Evolutionary conservation across 2,888 invertebrate species (phyloP), one percentile per base, ranked within the genome.

Genomic region (Drosophila neotestacea): DNA sequence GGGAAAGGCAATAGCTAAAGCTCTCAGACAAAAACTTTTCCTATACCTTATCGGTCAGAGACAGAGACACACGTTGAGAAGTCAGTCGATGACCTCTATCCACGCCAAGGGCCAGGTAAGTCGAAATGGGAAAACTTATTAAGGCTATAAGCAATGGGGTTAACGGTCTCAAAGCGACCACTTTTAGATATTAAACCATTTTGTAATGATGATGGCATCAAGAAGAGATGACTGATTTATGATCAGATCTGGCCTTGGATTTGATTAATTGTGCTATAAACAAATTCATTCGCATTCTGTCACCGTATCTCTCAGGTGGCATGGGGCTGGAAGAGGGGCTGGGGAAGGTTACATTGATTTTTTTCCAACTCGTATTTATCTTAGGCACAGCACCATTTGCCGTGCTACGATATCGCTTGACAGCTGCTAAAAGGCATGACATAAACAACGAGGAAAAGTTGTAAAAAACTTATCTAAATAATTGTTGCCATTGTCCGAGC

Each of bases 251-350:
- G 42, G 59, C 59, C 65, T 58, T 44, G 60, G 47, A 47, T 68
- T 65, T 87, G 82, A 85, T 85, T 82, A 85, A 85, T 85, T 76
- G 67, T 41, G 70, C 58, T 62, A 71, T 71, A 73, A 79, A 70
- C 55, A 58, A 73, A 78, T 73, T 69, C 61, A 51, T 63, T 55
- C 32, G 27, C 54, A 66, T 63, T 69, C 51, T 60, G 41, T 62
- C 62, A 34, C 51, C 46, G 50, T 16, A 48, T 16, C 36, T 3
- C 36, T n/a, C 56, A 52, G 64, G 61, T 60, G 62, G 36, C 39
- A 47, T 13, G 10, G 16, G 10, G 32, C 32, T 13, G 10, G n/a
- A 7, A 28, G 28, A 34, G n/a, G 9, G 30, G 10, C 22, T 22
- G 22, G 22, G 22, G 22, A 28, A 34, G n/a, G 9, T 30, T 10